Base-by-base conservation (phyloP, 2,888 invertebrate species). In the Diarsia dahlii region DNA sequence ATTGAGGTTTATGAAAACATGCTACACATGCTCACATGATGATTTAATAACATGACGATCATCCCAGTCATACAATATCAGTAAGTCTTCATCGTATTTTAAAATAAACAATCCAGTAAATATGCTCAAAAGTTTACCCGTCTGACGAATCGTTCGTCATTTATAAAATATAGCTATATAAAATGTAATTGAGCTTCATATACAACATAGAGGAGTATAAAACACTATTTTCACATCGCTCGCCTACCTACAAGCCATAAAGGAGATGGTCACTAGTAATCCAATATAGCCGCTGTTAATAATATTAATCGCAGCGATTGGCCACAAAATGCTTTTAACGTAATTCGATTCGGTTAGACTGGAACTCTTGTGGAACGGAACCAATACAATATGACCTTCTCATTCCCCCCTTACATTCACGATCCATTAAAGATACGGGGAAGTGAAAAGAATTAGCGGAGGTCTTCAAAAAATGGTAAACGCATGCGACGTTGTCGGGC, bases 241-340 rank as follows among this genome's bases (percentile, higher is more conserved):
- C 73, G 82, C 81, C 83, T 88, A 82, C 79, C 78, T 82, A 87
- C 70, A 79, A 76, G 63, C 72, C 71, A 78, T 86, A 88, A 87
- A 89, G 89, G 89, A 92, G 89, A 91, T 92, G 90, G 91, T 91
- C 85, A 88, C 88, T 89, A 90, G 95, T 94, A 95, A 95, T 93
- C 90, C 89, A 92, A 95, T 93, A 94, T 89, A 90, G 90, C 85
- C 90, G 88, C 89, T 91, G 91, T 93, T 94, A 94, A 94, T 94
- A 95, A 94, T 94, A 95, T 94, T 95, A 95, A 95, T 94, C 93
- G 94, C 93, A 90, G 92, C 90, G 93, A 94, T 95, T 94, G 94
- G 95, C 95, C 95, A 94, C 95, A 95, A 95, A 95, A 95, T 95
- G 93, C 93, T 94, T 94, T 95, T 93, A 95, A 95, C 92, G 94